Base-by-base conservation (phyloP, 2,888 invertebrate species). In the Leptinotarsa peninsularis region DNA sequence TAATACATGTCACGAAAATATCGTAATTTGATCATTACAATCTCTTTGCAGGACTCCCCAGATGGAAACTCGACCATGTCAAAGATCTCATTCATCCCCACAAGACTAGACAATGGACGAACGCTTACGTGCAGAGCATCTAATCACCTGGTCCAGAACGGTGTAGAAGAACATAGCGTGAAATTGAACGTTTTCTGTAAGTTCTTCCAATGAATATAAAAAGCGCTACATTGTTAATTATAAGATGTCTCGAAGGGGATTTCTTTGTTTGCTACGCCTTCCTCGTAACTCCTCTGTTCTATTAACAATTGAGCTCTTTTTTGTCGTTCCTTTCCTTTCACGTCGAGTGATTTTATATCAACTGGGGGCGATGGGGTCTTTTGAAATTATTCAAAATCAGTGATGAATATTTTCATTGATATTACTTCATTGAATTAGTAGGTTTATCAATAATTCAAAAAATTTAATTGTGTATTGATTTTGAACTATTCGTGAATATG, bases 131-230 rank as follows among this genome's bases (percentile, higher is more conserved):
- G 97, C 86, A 91, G 95, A 76, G 96, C 96, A 1, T 92, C 93
- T 74, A 97, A 97, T 88, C 90, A 92, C 67, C 90, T 93, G 80
- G 91, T 96, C 33, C 92, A 93, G 82, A 93, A 92, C 81, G 92
- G 94, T 75, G 91, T 93, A 27, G 91, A 93, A 77, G 96, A 97
- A 87, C 93, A 95, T 78, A 93, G 93, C 69, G 93, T 95, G 91
- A 93, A 93, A 85, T 91, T 97, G 76, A 94, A 95, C 89, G 93
- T 97, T 81, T 94, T 94, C 89, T 97, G 97, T 97, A 90, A 95
- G 96, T 92, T 87, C 78, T 78, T 83, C 68, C 72, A 60, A 77
- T 75, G 79, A 79, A 80, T 79, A 76, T 78, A 82, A 81, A 81
- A 81, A 82, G 78, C 73, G 72, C 76, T 74, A 76, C 78, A 78